Base-by-base conservation (phyloP, 1,140 invertebrate genomes). In the Rhysida immarginata region DNA sequence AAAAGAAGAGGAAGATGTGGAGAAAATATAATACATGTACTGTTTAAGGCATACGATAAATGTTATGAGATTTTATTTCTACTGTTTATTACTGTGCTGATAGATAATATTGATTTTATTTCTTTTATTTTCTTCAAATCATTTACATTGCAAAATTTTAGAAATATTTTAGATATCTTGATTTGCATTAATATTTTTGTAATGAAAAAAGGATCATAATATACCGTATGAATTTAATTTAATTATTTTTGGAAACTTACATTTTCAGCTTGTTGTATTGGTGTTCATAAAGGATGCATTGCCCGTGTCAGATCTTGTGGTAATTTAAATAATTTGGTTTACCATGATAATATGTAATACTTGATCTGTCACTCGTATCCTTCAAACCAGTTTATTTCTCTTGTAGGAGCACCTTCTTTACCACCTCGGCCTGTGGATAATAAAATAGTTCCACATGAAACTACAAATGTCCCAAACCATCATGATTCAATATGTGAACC, bases 251-350 rank as follows among this genome's bases (percentile, higher is more conserved):
- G 29, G 16, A 35, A 8, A 35, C 5, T 35, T 8, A 16, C 29
- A 50, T 27, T 44, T 52, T 45, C 55, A 58, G 60, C 61, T 1
- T 67, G 66, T 59, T 45, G 53, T 45, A 48, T 62, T 14, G 26
- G 51, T 26, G 66, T 67, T 13, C 66, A 67, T 41, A 67, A 66
- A 48, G 44, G 54, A 16, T 67, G 66, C 56, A 64, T 67, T 53
- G 52, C 53, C 24, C 27, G 49, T 27, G 61, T 68, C 13, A 23
- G 59, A 5, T 59, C 62, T 2, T 66, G 65, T 60, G 65, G 63
- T 51, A 25, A n/a, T 23, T 46, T 5, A 46, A 23, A 18, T 11
- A 13, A 46, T 46, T 16, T 46, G 5, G 5, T 46, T 5, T 46
- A 20, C 44, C 8, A 46, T 5, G 8, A 23, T 46, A 11, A 11